Base-by-base conservation (phyloP, 1,140 invertebrate species). In the Aphaenogaster rudis region DNA sequence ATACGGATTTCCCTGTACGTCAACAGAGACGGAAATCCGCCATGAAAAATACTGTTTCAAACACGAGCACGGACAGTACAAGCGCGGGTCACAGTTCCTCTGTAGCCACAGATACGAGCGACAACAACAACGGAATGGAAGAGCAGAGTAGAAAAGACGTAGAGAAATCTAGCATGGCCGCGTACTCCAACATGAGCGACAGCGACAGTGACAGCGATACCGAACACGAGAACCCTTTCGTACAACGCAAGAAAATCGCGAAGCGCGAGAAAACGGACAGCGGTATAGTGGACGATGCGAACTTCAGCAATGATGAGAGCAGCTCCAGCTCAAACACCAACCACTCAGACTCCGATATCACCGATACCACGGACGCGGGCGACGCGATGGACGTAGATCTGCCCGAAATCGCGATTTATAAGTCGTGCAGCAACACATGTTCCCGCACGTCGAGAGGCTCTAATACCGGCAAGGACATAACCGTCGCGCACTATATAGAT, bases 201-300 rank as follows among this genome's bases (percentile, higher is more conserved):
- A 91, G 88, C 28, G 88, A 89, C 0, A 89, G 86, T 52, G 86
- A 89, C 2, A 89, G 87, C 52, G 90, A 92, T 1, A 86, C 80
- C 6, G 92, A 93, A 4, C 88, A 88, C 9, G 86, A 86, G 15
- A 61, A n/a, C 9, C 57, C 45, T 42, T 59, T 86, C 52, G 59
- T 91, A 13, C 78, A 93, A 76, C 79, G 88, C 45, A 93, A 94
- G 28, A 92, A 91, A 48, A 88, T 91, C 21, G 88, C 93, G 39
- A 96, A 96, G 92, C 91, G 96, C n/a, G 95, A 96, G 91, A 97
- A 97, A 92, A 94, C 96, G 50, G 88, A 88, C 13, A 90, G 86
- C 50, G 69, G 90, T 13, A 91, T 91, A 36, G 66, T 91, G 0
- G 88, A 92, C 0, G 92, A 93, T 39, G 66, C 54, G 7, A 90